phyloP scores from a whole-genome alignment of 2,888 invertebrate genomes.

The Amphipyra tragopoginis region DNA sequence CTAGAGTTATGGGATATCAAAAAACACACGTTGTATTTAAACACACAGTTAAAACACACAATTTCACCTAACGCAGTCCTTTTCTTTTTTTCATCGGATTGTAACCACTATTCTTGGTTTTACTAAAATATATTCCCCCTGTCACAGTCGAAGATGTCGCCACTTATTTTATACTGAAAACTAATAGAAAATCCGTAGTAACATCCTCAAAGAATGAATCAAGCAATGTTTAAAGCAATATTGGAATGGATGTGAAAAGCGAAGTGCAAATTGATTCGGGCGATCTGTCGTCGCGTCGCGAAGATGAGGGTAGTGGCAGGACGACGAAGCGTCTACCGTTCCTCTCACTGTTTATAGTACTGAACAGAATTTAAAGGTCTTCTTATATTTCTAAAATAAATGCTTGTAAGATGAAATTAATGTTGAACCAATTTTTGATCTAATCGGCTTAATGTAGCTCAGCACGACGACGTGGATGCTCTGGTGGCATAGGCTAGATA shows the following conservation, averaged over 20 bases:
- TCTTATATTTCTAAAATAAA: slow-evolving; percentile 3
- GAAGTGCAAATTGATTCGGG: slow-evolving; percentile 66
- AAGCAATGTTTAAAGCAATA: slow-evolving; percentile 48
- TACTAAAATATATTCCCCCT: too few species aligned
- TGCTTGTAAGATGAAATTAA: neutral
- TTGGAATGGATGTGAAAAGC: slow-evolving; percentile 55
- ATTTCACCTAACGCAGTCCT: too few species aligned
- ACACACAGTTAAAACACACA: too few species aligned
- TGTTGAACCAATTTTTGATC: too few species aligned
- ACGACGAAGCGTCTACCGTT: slow-evolving; percentile 43
- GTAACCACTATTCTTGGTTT: too few species aligned
- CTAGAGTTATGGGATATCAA: too few species aligned
- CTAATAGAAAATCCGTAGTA: slow-evolving; percentile 1
- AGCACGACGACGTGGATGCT: too few species aligned
- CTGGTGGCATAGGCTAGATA: too few species aligned
- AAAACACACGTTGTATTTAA: too few species aligned
- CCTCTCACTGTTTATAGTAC: slow-evolving; percentile 58
- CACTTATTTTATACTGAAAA: neutral
- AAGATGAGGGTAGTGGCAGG: slow-evolving; percentile 62
- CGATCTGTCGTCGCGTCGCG: slow-evolving; percentile 59
- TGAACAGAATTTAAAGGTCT: slow-evolving; percentile 40
- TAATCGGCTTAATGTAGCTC: too few species aligned
- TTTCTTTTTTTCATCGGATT: too few species aligned
- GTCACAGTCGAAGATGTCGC: too few species aligned
- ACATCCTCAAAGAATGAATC: slow-evolving; percentile 35